A percentile compares a stretch with the other conserved stretches of the same genome.
phyloP scores from a whole-genome alignment of 92 coral and sea anemone genomes.

The Micromussa lordhowensis region DNA sequence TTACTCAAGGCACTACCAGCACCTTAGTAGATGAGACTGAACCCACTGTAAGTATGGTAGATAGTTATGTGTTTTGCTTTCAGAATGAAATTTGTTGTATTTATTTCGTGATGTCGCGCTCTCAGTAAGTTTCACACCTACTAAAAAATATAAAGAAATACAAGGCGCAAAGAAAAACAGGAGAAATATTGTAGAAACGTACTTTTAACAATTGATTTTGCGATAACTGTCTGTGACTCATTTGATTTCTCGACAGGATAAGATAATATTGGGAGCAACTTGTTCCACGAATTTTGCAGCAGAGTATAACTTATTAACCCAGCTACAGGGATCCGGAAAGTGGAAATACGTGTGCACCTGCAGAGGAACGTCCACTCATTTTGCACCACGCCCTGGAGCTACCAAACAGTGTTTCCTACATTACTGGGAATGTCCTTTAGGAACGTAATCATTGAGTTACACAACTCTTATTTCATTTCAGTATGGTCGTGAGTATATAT shows the following conservation, averaged over 20 bases:
- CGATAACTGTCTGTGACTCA: neutral
- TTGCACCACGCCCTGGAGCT: neutral
- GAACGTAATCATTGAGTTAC: neutral
- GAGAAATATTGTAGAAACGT: neutral
- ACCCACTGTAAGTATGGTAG: conserved; percentile 12
- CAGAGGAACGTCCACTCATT: conserved; percentile 1
- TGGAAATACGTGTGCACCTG: conserved; percentile 34
- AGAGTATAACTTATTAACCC: conserved; percentile 23
- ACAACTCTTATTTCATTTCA: neutral
- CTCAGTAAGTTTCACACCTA: neutral
- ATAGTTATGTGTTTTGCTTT: too few species aligned
- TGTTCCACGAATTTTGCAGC: conserved; percentile 34
- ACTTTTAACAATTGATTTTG: neutral
- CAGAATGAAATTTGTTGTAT: neutral
- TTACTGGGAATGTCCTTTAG: conserved; percentile 15
- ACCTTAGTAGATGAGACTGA: neutral
- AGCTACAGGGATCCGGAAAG: neutral
- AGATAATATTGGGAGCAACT: conserved; percentile 37
- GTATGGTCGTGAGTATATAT: neutral
- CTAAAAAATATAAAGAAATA: neutral
- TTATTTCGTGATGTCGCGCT: neutral
- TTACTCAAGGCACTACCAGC: neutral
- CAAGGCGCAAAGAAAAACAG: neutral
- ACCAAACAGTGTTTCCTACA: neutral
- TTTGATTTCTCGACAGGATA: conserved; percentile 9